A percentile compares a stretch with the other conserved stretches of the same genome.
These are phyloP conservation scores for Peromyscus nudipes DNA, from an alignment of 2,797 vertebrate genomes.

Conservation along the genomic window DNA sequence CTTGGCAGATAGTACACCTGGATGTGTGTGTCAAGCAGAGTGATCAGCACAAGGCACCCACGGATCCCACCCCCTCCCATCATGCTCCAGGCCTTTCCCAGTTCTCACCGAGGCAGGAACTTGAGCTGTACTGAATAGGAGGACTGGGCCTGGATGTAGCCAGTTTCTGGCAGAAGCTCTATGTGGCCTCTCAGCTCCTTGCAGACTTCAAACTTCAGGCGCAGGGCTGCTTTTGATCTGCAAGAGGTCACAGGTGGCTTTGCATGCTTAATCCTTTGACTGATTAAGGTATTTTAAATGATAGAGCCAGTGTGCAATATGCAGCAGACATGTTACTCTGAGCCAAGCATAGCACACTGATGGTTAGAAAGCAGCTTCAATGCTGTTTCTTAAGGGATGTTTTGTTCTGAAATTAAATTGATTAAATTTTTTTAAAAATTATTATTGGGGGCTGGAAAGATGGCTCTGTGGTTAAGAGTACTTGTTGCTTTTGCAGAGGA, in stretches of 20 bases:
- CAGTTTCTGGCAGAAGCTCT: conserved; percentile 93
- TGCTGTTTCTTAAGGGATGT: not conserved
- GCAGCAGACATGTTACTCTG: accelerated
- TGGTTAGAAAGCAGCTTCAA: accelerated
- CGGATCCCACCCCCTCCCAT: accelerated
- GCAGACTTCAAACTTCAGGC: conserved; percentile 93
- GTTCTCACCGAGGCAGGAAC: conserved; percentile 94
- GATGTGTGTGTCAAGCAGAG: not conserved
- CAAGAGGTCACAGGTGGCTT: conserved; percentile 31
- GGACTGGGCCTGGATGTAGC: conserved; percentile 92
- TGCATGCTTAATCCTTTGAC: too few relatives aligned
- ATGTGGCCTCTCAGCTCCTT: conserved; percentile 93
- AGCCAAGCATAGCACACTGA: not conserved
- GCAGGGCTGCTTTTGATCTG: conserved; percentile 92
- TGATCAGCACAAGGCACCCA: not conserved
- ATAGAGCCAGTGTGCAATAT: not conserved
- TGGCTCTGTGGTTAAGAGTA: not conserved
- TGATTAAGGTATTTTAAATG: not conserved
- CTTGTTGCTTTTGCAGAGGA: not conserved
- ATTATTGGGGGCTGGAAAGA: not conserved
- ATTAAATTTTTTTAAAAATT: not conserved
- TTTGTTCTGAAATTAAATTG: not conserved
- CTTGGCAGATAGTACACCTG: not conserved
- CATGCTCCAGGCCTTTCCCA: not conserved
- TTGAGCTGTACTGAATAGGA: conserved; percentile 92